Evolutionary conservation across 2,888 invertebrate genomes (phyloP), one percentile per base, ranked within the genome.

Genomic region (Ryuthela nishihirai): DNA sequence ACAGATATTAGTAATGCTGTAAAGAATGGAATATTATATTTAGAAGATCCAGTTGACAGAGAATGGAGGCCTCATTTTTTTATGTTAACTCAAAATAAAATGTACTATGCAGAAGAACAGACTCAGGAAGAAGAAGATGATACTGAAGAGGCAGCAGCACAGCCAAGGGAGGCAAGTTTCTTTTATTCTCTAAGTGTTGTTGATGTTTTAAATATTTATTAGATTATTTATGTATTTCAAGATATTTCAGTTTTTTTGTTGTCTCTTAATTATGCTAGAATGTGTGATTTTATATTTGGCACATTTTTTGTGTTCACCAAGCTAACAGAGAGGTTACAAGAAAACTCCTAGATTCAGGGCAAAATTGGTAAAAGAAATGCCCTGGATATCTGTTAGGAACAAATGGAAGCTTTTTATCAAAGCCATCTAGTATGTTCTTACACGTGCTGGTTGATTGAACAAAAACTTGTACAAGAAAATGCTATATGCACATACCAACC

Each of bases 51-150:
- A 0, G 83, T 90, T 4, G 75, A 76, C 48, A 69, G 70, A 62
- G 85, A 87, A 61, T 97, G 95, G 94, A 85, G 87, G 71, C 87
- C 91, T 0, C 93, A 94, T 75, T 92, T 92, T 70, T 94, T 95
- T 72, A 90, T 94, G 15, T 76, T 97, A 29, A 93, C 91, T 0
- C 84, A 88, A 64, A 86, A 83, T 68, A 91, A 92, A 73, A 77
- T 97, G 41, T 89, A 88, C 71, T 95, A 93, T 72, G 88, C 88
- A 0, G 88, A 90, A 71, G 80, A 81, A 68, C 71, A 76, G 29
- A 53, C 54, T 7, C 53, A 49, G 29, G 49, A 39, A 29, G 67
- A 68, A 46, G 75, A 73, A 3, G 81, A 81, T 38, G 78, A 77
- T 10, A 81, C 79, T 32, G 82, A 83, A 26, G 83, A 84, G 44